A percentile compares a stretch with the other conserved stretches of the same genome.
Evolutionary conservation across 2,113 vertebrate genomes (phyloP).

Genomic region (Chionomys nivalis): DNA sequence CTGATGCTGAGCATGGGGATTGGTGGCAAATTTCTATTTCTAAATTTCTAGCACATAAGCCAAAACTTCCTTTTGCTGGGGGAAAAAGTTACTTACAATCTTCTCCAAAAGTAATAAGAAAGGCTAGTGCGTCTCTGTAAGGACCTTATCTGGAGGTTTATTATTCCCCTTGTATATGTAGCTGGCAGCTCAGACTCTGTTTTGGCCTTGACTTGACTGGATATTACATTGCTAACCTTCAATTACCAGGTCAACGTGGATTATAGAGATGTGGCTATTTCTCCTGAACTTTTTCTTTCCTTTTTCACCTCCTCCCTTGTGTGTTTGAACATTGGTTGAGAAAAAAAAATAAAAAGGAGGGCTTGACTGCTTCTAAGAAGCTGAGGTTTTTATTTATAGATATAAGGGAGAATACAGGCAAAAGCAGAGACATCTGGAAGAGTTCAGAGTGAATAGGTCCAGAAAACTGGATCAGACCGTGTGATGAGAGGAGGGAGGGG

Average conservation of each 20-base stretch:
- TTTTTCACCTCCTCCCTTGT: background rate
- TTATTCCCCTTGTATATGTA: background rate
- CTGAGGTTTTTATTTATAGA: background rate
- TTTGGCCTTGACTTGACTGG: background rate
- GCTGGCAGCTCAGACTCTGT: background rate
- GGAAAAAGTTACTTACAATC: background rate
- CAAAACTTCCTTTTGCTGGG: background rate
- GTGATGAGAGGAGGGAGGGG: background rate
- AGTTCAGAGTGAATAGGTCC: background rate
- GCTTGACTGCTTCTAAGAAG: background rate
- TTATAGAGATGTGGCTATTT: background rate
- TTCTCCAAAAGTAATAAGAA: constrained; percentile 7
- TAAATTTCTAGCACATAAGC: background rate
- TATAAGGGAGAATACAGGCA: background rate
- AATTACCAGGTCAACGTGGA: background rate
- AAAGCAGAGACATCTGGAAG: background rate
- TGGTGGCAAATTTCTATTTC: background rate
- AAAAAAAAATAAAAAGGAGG: background rate
- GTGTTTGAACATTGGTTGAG: background rate
- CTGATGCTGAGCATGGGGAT: constrained; percentile 18
- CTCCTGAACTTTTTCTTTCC: background rate
- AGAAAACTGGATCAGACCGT: background rate
- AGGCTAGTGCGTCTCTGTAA: background rate
- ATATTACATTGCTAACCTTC: background rate
- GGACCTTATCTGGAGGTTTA: background rate